Evolutionary conservation across 2,797 vertebrate species (phyloP).

Genomic region (Melanotaenia trifasciata): DNA sequence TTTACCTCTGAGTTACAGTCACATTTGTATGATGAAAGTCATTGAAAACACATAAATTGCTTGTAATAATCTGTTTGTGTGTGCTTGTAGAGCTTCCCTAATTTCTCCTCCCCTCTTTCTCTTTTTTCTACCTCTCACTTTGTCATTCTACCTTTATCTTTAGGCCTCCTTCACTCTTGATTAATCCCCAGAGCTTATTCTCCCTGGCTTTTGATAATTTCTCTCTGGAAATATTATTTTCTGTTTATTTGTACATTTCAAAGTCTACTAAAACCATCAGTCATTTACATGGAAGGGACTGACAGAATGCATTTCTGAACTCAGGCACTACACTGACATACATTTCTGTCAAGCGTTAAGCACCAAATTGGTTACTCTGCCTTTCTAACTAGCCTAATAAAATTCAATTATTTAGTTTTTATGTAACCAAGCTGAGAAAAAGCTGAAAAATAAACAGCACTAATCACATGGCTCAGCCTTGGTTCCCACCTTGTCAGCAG

Average conservation of each 20-base stretch:
- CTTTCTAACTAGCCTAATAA: not conserved
- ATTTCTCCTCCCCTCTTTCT: slow-evolving; percentile 2
- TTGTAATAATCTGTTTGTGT: slow-evolving; percentile 12
- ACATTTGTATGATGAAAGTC: slow-evolving; percentile 30
- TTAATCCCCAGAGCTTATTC: slow-evolving; percentile 6
- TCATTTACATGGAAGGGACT: not conserved
- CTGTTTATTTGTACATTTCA: not conserved
- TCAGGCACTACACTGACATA: not conserved
- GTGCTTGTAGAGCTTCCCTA: slow-evolving; percentile 12
- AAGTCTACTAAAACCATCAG: not conserved
- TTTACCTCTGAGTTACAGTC: slow-evolving; percentile 27
- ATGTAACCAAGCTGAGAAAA: not conserved
- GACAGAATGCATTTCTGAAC: not conserved
- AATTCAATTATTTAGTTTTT: not conserved
- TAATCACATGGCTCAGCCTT: not conserved
- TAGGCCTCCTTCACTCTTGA: not conserved
- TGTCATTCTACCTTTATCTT: slow-evolving; percentile 6
- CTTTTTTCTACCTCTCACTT: not conserved
- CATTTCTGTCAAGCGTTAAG: not conserved
- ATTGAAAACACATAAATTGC: slow-evolving; percentile 52
- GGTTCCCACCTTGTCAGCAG: slow-evolving; percentile 5
- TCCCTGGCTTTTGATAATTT: not conserved
- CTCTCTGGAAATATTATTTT: not conserved
- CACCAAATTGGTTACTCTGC: not conserved
- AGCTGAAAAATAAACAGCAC: not conserved